Evolutionary conservation across 2,888 invertebrate genomes (phyloP).

Genomic region (Ochlodes sylvanus): DNA sequence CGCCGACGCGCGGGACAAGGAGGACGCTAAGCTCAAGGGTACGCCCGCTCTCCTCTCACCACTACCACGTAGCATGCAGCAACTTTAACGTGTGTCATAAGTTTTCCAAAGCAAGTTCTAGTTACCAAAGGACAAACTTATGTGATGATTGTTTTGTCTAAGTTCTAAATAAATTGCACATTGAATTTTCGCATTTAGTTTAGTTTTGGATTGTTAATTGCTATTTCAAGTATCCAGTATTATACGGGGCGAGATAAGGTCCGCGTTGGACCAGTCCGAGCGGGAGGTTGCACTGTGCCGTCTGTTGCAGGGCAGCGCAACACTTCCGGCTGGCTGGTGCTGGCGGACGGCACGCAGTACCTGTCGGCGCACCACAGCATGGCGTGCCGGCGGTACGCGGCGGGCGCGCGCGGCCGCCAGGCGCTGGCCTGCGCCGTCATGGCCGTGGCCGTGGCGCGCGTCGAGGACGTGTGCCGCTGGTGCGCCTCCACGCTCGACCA

Average conservation of each 20-base stretch:
- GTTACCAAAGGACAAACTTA: no score
- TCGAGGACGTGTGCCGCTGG: slow-evolving; percentile 83
- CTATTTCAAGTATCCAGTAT: no score
- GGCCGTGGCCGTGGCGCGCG: slow-evolving; percentile 82
- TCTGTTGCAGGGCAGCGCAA: slow-evolving; percentile 69
- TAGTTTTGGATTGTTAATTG: no score
- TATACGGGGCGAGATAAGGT: no score
- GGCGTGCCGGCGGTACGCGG: slow-evolving; percentile 70
- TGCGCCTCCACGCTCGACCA: slow-evolving; percentile 80
- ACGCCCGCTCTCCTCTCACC: slow-evolving; percentile 39
- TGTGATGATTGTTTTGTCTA: no score
- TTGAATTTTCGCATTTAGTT: no score
- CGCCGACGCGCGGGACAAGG: slow-evolving; percentile 60
- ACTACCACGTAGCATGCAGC: no score
- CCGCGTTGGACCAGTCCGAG: no score
- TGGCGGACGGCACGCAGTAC: slow-evolving; percentile 72
- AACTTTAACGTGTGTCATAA: no score
- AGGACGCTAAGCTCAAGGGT: slow-evolving; percentile 64
- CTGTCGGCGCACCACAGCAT: slow-evolving; percentile 77
- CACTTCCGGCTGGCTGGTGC: slow-evolving; percentile 72
- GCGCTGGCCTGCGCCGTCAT: slow-evolving; percentile 76
- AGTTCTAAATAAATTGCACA: no score
- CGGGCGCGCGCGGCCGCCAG: slow-evolving; percentile 77
- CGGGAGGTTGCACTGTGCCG: no score
- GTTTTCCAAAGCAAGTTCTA: no score